Conservation (phyloP, 2,113 vertebrate genomes). For the Eubucco bourcierii region DNA sequence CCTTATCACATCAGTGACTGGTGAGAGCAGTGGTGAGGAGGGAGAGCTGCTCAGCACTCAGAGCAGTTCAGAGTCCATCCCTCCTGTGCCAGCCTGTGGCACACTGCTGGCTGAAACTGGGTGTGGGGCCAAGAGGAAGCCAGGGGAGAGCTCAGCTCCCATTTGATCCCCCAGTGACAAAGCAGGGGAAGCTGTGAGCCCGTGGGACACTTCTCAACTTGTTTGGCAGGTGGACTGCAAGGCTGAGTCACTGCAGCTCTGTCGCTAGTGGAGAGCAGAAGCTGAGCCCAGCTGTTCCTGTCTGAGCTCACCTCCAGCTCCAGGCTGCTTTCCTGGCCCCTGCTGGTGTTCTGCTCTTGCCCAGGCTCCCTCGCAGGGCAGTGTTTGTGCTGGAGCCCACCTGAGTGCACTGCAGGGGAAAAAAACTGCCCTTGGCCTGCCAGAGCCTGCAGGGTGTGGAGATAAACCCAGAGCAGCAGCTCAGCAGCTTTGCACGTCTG, state of each 20-base stretch:
- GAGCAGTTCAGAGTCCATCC: neutral
- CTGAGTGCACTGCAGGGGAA: neutral
- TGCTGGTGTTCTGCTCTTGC: neutral
- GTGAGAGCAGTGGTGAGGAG: neutral
- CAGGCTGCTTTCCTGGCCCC: neutral
- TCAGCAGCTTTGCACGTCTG: neutral
- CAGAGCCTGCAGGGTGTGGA: neutral
- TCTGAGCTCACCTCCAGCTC: neutral
- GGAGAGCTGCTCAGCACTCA: fast-evolving
- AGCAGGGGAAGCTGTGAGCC: neutral
- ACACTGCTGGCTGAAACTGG: neutral
- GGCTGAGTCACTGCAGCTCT: constrained; percentile 15
- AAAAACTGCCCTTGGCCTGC: neutral
- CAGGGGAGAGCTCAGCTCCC: neutral
- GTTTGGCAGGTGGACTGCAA: neutral
- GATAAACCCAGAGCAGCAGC: neutral
- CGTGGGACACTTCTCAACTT: neutral
- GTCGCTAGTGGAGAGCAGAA: neutral
- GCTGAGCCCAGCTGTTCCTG: neutral
- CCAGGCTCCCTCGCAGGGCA: neutral
- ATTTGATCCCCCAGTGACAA: neutral
- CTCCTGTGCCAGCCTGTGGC: neutral
- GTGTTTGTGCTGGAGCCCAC: neutral
- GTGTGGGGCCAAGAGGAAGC: neutral
- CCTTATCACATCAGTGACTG: neutral